Conservation (phyloP, 2,113 vertebrate genomes). For the Casuarius casuarius region DNA sequence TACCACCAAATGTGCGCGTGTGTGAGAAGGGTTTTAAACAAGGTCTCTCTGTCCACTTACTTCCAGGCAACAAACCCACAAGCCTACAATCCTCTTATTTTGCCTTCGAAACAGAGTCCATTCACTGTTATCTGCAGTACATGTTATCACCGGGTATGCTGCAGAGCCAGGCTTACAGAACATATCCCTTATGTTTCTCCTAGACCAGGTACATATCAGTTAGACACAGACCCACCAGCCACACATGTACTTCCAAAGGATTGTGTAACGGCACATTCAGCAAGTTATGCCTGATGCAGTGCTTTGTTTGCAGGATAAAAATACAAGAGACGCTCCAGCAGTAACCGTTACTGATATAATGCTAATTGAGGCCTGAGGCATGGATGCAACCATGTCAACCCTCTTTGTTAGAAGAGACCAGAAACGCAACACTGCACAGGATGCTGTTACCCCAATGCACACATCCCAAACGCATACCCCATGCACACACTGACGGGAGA, state of each 20-base stretch:
- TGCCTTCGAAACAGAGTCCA: background rate
- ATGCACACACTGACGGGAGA: background rate
- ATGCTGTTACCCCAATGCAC: background rate
- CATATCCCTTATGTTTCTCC: background rate
- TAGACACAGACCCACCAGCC: conserved; percentile 2
- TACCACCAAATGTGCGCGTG: conserved; percentile 16
- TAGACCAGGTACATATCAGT: background rate
- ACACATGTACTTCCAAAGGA: background rate
- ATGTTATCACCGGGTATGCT: background rate
- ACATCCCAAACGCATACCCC: background rate
- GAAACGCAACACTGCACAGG: background rate
- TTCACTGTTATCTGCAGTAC: conserved; percentile 29
- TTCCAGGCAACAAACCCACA: conserved; percentile 21
- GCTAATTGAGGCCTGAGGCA: background rate
- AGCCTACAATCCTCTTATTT: conserved; percentile 53
- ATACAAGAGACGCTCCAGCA: background rate
- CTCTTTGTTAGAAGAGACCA: background rate
- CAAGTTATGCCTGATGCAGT: background rate
- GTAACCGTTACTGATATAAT: background rate
- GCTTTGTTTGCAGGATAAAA: background rate
- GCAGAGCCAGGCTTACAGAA: conserved; percentile 16
- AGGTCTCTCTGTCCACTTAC: conserved; percentile 36
- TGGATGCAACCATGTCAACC: background rate
- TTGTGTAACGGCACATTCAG: background rate
- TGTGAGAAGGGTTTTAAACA: conserved; percentile 58